Evolutionary conservation across 2,888 invertebrate genomes (phyloP), one percentile per base, ranked within the genome.

Genomic region (Yponomeuta malinellus): DNA sequence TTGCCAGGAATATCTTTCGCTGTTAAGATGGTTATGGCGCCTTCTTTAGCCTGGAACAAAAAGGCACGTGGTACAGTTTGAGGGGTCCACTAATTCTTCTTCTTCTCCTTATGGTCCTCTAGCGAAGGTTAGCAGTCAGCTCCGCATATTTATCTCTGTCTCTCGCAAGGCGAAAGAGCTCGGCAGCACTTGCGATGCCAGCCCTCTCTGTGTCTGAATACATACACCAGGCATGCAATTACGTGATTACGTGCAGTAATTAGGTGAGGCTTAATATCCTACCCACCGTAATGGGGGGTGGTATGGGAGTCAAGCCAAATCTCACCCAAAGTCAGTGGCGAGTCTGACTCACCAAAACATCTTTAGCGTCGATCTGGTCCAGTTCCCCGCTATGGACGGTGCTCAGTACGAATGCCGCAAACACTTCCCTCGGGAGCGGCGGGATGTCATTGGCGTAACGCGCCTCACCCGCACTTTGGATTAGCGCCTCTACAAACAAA

Each of bases 1-100:
- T 85, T 86, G 0, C 96, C 96, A 0, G 95, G 96, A 52, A 96
- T 93, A 77, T 96, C 96, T 76, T 94, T 93, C 0, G 95, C 94
- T 48, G 94, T 93, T 72, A 93, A 92, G 63, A 95, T 89, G 0
- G 94, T 94, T 48, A 95, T 76, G 0, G 96, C 95, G 0, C 96
- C 96, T 8, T 94, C 89, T 63, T 94, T 86, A 74, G 86, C 87
- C 94, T 95, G 78, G 33, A 85, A 88, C 73, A 72, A 48, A 72
- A 59, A 8, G 15, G 31, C 43, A 68, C 31, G 37, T 33, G 29
- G 15, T 69, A 8, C 4, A 23, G n/a, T 59, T 23, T 23, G 23
- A 23, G 23, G 23, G 23, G 23, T 23, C 23, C 23, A 23, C 23
- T 23, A 23, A 23, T 23, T 23, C 23, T 23, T 23, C 23, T 23